Base-by-base conservation (phyloP, 2,888 invertebrate species). In the Girardia tigrina region DNA sequence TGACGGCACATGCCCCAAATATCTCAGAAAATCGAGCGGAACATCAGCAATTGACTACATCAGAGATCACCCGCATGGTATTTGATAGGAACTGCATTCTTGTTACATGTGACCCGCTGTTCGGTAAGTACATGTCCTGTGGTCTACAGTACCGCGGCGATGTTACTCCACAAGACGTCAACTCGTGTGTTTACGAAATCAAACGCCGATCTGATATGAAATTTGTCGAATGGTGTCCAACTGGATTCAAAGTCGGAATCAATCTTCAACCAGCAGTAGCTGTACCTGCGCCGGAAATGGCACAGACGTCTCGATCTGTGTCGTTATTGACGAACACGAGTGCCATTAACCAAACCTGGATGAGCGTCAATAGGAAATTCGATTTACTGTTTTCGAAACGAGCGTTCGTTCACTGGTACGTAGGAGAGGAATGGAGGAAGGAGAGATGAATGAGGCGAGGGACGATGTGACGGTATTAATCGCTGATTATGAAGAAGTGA, bases 381-480 rank as follows among this genome's bases (percentile, higher is more conserved):
- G 80, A 81, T 76, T 78, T 80, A 42, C 80, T 80, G 80, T 81
- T 81, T 76, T 79, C 80, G 75, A 81, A 81, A 74, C 78, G 81
- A 70, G 80, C 81, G 27, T 80, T 80, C 71, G 80, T 80, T 20
- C 84, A 83, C 75, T 85, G 85, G 85, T 85, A 85, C 78, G 85
- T 85, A 78, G 85, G 85, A 29, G 85, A 82, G 82, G 84, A 89
- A 82, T 81, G 82, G 83, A 83, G 77, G 83, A 83, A 83, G 91
- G 91, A 78, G 91, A 92, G 89, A 92, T 91, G 85, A 88, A 89
- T 0, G 92, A 92, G 81, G 91, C 91, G 0, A 88, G 92, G 2
- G 91, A 92, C 83, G 91, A 92, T 85, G 86, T 92, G 78, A 85
- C 84, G 1, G 85, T 85, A n/a, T 79, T 83, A 26, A 83, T 84